Conservation (phyloP, 2,113 vertebrate genomes). For the Myiopsitta monachus region DNA sequence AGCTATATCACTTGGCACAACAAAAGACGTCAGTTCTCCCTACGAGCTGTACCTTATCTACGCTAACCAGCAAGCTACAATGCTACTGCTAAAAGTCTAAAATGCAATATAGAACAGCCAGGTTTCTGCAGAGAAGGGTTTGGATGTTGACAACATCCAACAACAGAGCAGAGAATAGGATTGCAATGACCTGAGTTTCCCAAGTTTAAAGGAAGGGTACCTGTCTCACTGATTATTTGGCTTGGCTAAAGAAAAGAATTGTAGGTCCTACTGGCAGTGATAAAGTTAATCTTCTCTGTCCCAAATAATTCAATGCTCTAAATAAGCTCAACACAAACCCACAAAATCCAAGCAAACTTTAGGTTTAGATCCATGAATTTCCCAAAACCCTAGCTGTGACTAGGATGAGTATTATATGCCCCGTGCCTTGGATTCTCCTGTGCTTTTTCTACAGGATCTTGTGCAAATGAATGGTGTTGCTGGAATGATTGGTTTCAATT, state of each 20-base stretch:
- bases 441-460: not conserved
- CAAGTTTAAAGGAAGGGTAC: not conserved
- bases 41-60: not conserved
- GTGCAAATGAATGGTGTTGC: not conserved
- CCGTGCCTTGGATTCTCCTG: not conserved
- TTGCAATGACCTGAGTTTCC: not conserved
- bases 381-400: not conserved
- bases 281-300: not conserved
- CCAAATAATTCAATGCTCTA: not conserved
- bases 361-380: not conserved
- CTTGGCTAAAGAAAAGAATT: not conserved
- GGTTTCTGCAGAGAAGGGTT: not conserved
- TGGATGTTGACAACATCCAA: not conserved
- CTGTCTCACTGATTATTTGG: not conserved
- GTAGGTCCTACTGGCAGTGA: not conserved
- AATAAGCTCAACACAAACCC: not conserved
- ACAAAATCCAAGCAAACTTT: not conserved
- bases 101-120: not conserved
- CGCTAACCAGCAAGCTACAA: not conserved
- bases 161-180: not conserved
- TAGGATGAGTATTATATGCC: not conserved
- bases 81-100: not conserved
- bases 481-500: not conserved
- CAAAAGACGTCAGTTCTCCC: not conserved
- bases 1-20: not conserved